These are phyloP conservation scores for Hyposoter didymator DNA, from an alignment of 2,888 invertebrate species.

Conservation along the genomic window DNA sequence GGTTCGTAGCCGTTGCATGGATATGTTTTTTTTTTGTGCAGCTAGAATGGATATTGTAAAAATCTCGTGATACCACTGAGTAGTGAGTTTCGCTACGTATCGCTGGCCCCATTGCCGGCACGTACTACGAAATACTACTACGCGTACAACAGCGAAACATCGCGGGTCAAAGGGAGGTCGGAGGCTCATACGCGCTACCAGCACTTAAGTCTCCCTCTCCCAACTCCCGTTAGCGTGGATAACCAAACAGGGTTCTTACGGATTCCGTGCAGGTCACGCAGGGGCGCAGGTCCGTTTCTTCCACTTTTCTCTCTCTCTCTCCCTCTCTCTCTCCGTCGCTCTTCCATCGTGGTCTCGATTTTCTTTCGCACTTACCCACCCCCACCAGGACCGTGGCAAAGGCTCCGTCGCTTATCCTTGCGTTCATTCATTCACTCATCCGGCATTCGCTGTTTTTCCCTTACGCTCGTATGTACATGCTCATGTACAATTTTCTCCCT, in stretches of 20 bases:
- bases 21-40: background rate
- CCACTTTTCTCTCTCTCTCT: conserved; percentile 64
- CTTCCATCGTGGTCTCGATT: background rate
- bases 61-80: conserved; percentile 23
- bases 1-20: background rate
- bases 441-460: conserved; percentile 48
- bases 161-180: conserved; percentile 22
- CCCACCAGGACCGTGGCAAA: background rate
- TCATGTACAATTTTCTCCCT: conserved; percentile 4
- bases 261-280: conserved; percentile 68
- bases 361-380: background rate
- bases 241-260: conserved; percentile 58
- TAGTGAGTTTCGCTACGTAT: conserved; percentile 17
- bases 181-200: conserved; percentile 72
- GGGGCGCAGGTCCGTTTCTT: conserved; percentile 75
- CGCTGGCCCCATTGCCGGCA: conserved; percentile 65
- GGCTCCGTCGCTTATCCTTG: conserved; percentile 72
- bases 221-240: conserved; percentile 41
- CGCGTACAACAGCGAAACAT: conserved; percentile 74
- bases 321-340: conserved; percentile 52
- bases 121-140: conserved; percentile 78
- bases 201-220: conserved; percentile 34
- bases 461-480: background rate
- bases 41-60: conserved; percentile 1
- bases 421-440: conserved; percentile 76